A percentile compares a stretch with the other conserved stretches of the same genome.
These are phyloP conservation scores for Saturnia pavonia DNA, from an alignment of 2,888 invertebrate species.

Conservation along the genomic window DNA sequence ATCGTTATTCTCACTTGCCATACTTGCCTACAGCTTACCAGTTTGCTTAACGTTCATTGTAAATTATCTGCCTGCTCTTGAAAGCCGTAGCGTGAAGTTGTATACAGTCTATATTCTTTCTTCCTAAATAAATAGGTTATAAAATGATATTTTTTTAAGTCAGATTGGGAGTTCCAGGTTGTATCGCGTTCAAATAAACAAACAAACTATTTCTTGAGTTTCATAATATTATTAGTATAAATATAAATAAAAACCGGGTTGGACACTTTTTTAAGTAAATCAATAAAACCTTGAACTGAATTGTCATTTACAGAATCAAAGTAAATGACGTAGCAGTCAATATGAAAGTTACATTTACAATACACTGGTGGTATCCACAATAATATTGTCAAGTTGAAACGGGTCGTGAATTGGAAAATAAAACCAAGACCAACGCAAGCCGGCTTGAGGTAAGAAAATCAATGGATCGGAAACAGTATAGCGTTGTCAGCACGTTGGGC, in stretches of 20 bases:
- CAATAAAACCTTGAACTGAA: background rate
- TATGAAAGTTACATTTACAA: background rate
- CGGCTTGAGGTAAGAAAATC: background rate
- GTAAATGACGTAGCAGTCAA: background rate
- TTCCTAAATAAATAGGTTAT: no score
- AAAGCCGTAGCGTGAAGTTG: no score
- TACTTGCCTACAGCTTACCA: no score
- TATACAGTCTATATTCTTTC: no score
- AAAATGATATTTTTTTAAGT: no score
- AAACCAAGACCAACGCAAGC: background rate
- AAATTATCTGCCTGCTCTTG: no score
- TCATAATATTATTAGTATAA: background rate
- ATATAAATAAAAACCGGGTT: no score
- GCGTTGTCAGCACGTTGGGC: background rate
- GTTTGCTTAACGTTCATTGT: no score
- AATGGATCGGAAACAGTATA: background rate
- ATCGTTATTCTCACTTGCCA: no score
- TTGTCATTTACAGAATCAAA: background rate
- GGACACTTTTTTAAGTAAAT: background rate
- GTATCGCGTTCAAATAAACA: no score
- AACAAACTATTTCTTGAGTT: no score
- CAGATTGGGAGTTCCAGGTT: no score
- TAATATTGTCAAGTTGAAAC: background rate
- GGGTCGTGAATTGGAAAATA: background rate
- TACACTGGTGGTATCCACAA: background rate